Evolutionary conservation across 1,140 invertebrate species (phyloP), one percentile per base, ranked within the genome.

Genomic region (Anagrus nilaparvatae): DNA sequence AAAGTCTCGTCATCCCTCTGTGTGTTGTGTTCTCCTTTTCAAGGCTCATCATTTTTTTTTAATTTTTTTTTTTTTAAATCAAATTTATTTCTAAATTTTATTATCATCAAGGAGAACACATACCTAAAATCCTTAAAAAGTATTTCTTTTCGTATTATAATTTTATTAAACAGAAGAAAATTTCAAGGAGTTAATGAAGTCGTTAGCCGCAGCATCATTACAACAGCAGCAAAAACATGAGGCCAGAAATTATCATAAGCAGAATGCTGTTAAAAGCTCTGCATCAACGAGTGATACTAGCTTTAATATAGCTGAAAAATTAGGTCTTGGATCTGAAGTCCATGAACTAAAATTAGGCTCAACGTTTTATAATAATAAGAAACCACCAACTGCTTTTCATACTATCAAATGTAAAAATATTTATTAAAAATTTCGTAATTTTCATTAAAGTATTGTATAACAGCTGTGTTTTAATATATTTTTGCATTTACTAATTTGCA

Each of bases 261-360:
- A n/a, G n/a, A n/a, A n/a, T n/a, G n/a, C 43, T 29, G 34, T 34
- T 23, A 25, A 34, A 25, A 44, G 40, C 37, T 24, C 30, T 37
- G 39, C 24, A 27, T 27, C 6, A 27, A 12, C 6, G 6, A 6
- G 6, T 12, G 24, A 27, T 12, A 12, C 6, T 42, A 23, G 39
- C 31, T 36, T 43, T 34, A 54, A 63, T 35, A 80, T 84, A 77
- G 77, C 81, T 47, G 81, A 84, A 52, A 81, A 79, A 69, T 69
- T 84, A 44, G 77, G 82, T 53, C 67, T 88, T 40, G 82, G 82
- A 33, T 75, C 76, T 55, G 80, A 82, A 65, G 76, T 84, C 35
- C 74, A 81, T 44, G 83, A 89, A 69, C 69, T 92, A 20, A 89
- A 87, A 64, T 69, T 92, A 36, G 87, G 87, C 17, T 71, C 81